A percentile compares a stretch with the other conserved stretches of the same genome.
Evolutionary conservation across 2,888 invertebrate genomes (phyloP).

Genomic region (Aricia artaxerxes): DNA sequence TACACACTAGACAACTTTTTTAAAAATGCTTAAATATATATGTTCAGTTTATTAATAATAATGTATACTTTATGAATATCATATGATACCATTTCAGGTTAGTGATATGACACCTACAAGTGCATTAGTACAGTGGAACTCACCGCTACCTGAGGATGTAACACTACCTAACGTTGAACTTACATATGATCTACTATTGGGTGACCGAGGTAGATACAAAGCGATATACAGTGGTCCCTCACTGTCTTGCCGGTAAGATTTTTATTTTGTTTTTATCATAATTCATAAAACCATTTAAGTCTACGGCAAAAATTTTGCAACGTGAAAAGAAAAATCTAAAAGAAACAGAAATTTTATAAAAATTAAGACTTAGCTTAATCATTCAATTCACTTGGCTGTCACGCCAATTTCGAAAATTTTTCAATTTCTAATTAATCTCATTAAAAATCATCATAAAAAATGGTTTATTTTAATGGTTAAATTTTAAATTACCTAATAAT

Average conservation of each 20-base stretch:
- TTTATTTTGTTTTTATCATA: neutral
- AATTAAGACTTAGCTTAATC: neutral
- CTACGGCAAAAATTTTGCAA: no score
- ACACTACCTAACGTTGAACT: constrained; percentile 79
- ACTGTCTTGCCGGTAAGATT: constrained; percentile 84
- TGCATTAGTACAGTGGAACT: constrained; percentile 92
- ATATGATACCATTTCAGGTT: constrained; percentile 77
- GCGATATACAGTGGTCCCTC: constrained; percentile 90
- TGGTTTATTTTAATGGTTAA: no score
- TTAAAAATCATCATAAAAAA: no score
- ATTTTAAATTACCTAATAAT: neutral
- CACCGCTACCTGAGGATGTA: constrained; percentile 76
- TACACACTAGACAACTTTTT: neutral
- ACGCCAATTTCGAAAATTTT: no score
- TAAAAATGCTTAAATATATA: neutral
- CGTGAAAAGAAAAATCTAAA: no score
- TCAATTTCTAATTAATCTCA: no score
- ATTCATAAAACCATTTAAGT: neutral
- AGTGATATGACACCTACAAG: constrained; percentile 91
- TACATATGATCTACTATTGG: constrained; percentile 90
- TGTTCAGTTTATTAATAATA: neutral
- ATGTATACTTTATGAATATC: neutral
- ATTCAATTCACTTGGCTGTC: neutral
- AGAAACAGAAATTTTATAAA: no score
- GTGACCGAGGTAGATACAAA: constrained; percentile 92